Conservation (phyloP, 2,888 invertebrate genomes). For the Smittia sp. region DNA sequence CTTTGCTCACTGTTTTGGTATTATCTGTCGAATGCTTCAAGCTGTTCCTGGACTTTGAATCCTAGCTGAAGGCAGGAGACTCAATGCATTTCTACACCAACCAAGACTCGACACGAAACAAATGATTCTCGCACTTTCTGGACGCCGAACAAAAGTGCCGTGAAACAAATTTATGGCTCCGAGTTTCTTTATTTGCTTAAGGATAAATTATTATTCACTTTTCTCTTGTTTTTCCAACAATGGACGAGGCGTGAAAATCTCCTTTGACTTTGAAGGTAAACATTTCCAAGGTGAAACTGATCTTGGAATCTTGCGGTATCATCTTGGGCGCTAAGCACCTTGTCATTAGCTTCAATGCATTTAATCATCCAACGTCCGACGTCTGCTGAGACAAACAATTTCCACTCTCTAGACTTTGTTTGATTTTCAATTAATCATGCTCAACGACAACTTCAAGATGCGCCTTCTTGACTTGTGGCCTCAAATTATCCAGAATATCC, state of each 20-base stretch:
- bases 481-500: constrained; percentile 1
- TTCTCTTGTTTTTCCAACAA: constrained; percentile 6
- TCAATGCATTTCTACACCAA: not conserved
- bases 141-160: not conserved
- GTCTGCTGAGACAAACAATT: not conserved
- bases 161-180: not conserved
- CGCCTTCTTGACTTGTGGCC: constrained; percentile 6
- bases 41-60: no score
- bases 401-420: not conserved
- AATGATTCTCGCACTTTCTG: not conserved
- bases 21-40: constrained; percentile 17
- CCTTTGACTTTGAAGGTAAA: not conserved
- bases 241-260: constrained; percentile 31
- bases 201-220: constrained; percentile 3
- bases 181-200: constrained; percentile 26
- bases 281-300: not conserved
- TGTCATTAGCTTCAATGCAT: not conserved
- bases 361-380: not conserved
- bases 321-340: not conserved
- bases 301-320: not conserved
- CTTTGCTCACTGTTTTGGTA: constrained; percentile 34
- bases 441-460: constrained; percentile 7
- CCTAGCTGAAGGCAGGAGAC: not conserved
- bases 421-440: constrained; percentile 38
- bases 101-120: not conserved